Evolutionary conservation across 2,888 invertebrate species (phyloP).

Genomic region (Sepioteuthis lessoniana): DNA sequence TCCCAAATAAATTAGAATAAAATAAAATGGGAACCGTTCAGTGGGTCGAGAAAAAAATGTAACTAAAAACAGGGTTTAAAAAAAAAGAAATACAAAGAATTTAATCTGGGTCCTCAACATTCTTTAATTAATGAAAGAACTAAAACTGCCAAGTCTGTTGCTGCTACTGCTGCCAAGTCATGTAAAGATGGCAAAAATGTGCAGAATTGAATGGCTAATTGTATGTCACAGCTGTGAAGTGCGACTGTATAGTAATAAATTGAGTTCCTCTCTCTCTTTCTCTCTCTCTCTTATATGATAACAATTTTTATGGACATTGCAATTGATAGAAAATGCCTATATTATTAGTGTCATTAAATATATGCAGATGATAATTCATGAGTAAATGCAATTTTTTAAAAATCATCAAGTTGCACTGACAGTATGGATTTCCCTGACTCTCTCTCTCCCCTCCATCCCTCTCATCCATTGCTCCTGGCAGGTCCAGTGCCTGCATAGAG

Average conservation of each 20-base stretch:
- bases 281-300: not conserved
- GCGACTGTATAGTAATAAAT: not conserved
- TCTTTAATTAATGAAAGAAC: constrained; percentile 12
- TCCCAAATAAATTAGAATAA: not conserved
- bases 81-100: not conserved
- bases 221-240: not conserved
- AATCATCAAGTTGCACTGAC: too few species aligned
- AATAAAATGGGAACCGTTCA: not conserved
- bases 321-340: not conserved
- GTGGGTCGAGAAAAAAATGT: not conserved
- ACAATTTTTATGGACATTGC: not conserved
- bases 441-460: too few species aligned
- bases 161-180: not conserved
- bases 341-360: constrained; percentile 6
- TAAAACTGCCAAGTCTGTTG: not conserved
- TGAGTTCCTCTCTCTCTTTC: not conserved
- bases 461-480: too few species aligned
- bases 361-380: not conserved
- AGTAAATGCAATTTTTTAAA: not conserved
- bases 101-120: not conserved
- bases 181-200: not conserved
- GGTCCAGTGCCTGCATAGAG: too few species aligned
- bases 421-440: too few species aligned
- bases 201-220: not conserved
- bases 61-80: not conserved